Evolutionary conservation across 2,113 vertebrate species (phyloP), one percentile per base, ranked within the genome.

Genomic region (Lepus timidus): DNA sequence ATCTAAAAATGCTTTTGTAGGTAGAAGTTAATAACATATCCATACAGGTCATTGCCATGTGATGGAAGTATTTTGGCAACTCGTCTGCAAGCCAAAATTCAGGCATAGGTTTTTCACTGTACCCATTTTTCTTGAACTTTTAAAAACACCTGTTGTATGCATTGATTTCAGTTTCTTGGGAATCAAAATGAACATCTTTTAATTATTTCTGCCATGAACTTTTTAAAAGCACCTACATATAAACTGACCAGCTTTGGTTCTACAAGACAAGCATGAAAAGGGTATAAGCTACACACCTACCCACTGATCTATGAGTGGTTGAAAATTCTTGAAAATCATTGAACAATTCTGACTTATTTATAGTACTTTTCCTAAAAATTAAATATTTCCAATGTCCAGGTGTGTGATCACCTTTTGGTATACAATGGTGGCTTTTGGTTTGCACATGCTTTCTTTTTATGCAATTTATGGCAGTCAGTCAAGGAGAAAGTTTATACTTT

Each of bases 311-410:
- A 19, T 17, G 52, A 78, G 51, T 86, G 49, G 6, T 80, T 55
- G 29, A 73, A 90, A 62, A 62, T 44, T 49, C 64, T 76, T 79
- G 51, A 85, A 83, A 91, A 79, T 79, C 67, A 74, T 27, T 70
- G 49, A 90, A 87, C 31, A 19, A 82, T 80, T 6, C 25, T 29
- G 27, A 6, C 31, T 83, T 74, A 49, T 39, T 90, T 5, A 6
- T n/a, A 85, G 58, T 44, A 73, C 36, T 87, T 91, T 85, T 92
- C 70, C 65, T 95, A 68, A 61, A 78, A 85, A 78, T 58, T 61
- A 14, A 39, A 16, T 23, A 16, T 94, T 84, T 51, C n/a, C 27
- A 7, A 25, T 73, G 0, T 64, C 44, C 9, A 19, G n/a, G 13
- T 65, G 20, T 68, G 14, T 95, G 61, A 22, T 84, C 52, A 71